phyloP scores from a whole-genome alignment of 2,797 vertebrate species.

The Neosalanx taihuensis region DNA sequence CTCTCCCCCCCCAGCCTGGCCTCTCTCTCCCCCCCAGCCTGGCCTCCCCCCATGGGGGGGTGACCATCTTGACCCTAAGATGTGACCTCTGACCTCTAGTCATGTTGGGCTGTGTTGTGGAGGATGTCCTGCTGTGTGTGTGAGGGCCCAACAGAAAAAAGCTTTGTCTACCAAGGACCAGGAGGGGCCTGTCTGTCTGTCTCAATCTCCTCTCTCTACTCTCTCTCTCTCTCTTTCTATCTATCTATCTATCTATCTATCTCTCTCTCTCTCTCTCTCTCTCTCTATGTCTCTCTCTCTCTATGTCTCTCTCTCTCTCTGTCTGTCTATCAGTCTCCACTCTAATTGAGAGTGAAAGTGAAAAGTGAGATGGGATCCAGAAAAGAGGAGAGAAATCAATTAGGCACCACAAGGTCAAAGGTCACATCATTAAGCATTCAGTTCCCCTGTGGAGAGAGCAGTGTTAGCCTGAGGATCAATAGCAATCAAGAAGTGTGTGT shows the following conservation, averaged over 20 bases:
- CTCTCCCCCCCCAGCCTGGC: too few relatives aligned
- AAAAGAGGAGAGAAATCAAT: slow-evolving; percentile 74
- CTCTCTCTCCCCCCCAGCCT: too few relatives aligned
- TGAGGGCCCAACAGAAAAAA: background rate
- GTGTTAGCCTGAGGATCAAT: slow-evolving; percentile 58
- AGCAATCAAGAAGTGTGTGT: slow-evolving; percentile 51
- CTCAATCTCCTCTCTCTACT: too few relatives aligned
- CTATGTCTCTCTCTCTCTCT: background rate
- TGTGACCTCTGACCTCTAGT: slow-evolving; percentile 38
- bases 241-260: background rate
- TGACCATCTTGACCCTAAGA: slow-evolving; percentile 41
- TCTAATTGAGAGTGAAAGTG: slow-evolving; percentile 52
- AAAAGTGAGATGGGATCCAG: slow-evolving; percentile 54
- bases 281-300: background rate
- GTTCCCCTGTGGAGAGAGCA: slow-evolving; percentile 49
- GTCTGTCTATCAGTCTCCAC: background rate
- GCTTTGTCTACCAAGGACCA: slow-evolving; percentile 1
- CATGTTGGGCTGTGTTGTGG: slow-evolving; percentile 27
- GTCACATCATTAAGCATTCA: slow-evolving; percentile 63
- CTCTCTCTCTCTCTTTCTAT: too few relatives aligned
- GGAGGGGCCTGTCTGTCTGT: too few relatives aligned
- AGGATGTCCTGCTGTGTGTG: slow-evolving; percentile 36
- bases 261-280: background rate
- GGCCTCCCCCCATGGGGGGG: too few relatives aligned
- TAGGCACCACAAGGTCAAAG: slow-evolving; percentile 63